These are phyloP conservation scores for Microctonus brassicae DNA, from an alignment of 2,888 invertebrate species.

Conservation along the genomic window DNA sequence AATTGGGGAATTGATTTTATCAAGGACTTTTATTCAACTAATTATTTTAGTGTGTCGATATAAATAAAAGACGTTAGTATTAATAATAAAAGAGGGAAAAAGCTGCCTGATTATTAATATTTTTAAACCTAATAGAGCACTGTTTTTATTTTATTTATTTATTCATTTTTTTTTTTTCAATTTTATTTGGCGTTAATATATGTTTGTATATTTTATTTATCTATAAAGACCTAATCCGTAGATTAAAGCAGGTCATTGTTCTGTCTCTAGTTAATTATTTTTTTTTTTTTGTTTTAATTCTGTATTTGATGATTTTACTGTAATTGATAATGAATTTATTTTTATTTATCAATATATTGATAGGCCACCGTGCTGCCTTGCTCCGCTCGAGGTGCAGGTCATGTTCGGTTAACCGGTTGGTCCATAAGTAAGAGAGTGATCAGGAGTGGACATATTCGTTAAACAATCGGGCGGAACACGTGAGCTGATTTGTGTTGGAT, in stretches of 20 bases:
- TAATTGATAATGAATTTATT: neutral
- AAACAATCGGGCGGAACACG: constrained; percentile 38
- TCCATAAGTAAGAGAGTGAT: constrained; percentile 52
- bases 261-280: constrained; percentile 23
- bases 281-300: neutral
- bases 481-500: constrained; percentile 34
- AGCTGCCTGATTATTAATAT: constrained; percentile 1
- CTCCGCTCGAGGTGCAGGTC: constrained; percentile 52
- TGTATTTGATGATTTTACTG: neutral
- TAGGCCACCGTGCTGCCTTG: constrained; percentile 50
- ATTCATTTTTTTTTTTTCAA: too few relatives aligned
- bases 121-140: neutral
- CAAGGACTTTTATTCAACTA: neutral
- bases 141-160: too few relatives aligned
- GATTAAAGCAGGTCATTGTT: constrained; percentile 33
- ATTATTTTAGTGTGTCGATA: neutral
- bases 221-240: constrained; percentile 43
- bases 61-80: neutral
- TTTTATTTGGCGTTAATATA: too few relatives aligned
- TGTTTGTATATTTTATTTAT: constrained; percentile 7
- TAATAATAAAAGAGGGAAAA: neutral
- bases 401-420: constrained; percentile 52
- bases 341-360: constrained; percentile 31
- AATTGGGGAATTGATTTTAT: neutral
- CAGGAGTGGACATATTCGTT: constrained; percentile 43